Evolutionary conservation across 2,113 vertebrate genomes (phyloP).

Genomic region (Dinomys branickii): DNA sequence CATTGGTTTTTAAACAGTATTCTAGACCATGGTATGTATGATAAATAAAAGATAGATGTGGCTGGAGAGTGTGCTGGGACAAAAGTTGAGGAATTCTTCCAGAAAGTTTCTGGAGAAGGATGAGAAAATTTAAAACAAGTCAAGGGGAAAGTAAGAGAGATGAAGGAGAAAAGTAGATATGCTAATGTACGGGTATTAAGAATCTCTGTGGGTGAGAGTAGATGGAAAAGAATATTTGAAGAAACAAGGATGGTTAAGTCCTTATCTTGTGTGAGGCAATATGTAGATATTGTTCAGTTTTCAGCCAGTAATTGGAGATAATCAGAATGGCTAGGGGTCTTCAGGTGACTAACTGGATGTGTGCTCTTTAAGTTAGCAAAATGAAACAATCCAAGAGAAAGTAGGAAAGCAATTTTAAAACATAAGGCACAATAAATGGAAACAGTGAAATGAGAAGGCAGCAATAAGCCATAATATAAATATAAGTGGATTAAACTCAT

Average conservation of each 20-base stretch:
- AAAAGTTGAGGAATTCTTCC: neutral
- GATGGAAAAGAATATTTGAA: neutral
- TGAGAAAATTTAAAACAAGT: neutral
- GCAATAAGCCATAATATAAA: neutral
- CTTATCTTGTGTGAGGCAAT: neutral
- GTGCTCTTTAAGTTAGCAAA: neutral
- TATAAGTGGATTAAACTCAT: neutral
- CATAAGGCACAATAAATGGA: neutral
- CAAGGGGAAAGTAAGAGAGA: neutral
- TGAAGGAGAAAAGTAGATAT: neutral
- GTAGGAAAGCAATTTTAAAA: neutral
- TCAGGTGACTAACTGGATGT: neutral
- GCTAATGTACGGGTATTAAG: neutral
- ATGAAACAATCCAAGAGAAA: neutral
- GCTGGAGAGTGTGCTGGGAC: no score
- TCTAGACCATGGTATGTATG: rapidly evolving
- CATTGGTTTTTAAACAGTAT: neutral
- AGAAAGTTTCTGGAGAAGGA: neutral
- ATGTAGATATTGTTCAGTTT: neutral
- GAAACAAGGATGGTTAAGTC: neutral
- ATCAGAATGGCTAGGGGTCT: neutral
- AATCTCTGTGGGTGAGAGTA: neutral
- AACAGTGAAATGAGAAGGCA: neutral
- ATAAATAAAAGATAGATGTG: neutral
- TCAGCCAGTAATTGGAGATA: neutral